phyloP scores from a whole-genome alignment of 2,113 vertebrate genomes.

The Ictalurus punctatus region DNA sequence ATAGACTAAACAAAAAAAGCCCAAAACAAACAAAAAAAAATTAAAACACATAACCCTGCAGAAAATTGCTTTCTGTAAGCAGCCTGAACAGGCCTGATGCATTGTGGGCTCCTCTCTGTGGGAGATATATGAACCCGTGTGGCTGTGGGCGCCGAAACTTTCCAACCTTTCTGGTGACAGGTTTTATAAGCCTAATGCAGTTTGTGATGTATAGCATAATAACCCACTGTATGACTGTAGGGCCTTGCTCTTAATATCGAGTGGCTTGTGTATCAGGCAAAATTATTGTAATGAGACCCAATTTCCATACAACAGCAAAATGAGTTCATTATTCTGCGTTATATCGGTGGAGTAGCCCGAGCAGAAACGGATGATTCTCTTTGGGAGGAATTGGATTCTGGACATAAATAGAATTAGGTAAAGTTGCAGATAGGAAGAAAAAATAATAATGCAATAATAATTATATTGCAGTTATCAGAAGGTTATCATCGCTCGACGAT shows the following conservation, averaged over 20 bases:
- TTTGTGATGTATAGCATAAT: slow-evolving; percentile 85
- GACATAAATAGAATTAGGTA: slow-evolving; percentile 75
- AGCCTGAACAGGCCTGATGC: slow-evolving; percentile 62
- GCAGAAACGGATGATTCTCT: slow-evolving; percentile 77
- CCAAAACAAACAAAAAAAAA: slow-evolving; percentile 45
- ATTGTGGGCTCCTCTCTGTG: slow-evolving; percentile 64
- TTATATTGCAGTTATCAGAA: slow-evolving; percentile 71
- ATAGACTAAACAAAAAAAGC: slow-evolving; percentile 27
- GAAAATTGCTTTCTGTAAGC: slow-evolving; percentile 60
- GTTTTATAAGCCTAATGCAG: slow-evolving; percentile 78
- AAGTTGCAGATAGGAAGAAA: slow-evolving; percentile 62
- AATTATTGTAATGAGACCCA: slow-evolving; percentile 83
- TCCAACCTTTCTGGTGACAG: slow-evolving; percentile 76
- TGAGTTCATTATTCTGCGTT: slow-evolving; percentile 83
- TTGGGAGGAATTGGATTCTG: slow-evolving; percentile 73
- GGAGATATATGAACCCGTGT: slow-evolving; percentile 71
- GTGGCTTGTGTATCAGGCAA: slow-evolving; percentile 75
- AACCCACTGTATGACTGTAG: slow-evolving; percentile 76
- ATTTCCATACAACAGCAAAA: slow-evolving; percentile 83
- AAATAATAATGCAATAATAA: slow-evolving; percentile 71
- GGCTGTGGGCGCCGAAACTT: slow-evolving; percentile 70
- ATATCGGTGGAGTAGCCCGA: slow-evolving; percentile 73
- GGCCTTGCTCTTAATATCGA: slow-evolving; percentile 79
- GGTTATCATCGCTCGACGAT: slow-evolving; percentile 57
- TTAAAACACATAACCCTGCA: slow-evolving; percentile 59